Base-by-base conservation (phyloP, 1,140 invertebrate species). In the Triops cancriformis region DNA sequence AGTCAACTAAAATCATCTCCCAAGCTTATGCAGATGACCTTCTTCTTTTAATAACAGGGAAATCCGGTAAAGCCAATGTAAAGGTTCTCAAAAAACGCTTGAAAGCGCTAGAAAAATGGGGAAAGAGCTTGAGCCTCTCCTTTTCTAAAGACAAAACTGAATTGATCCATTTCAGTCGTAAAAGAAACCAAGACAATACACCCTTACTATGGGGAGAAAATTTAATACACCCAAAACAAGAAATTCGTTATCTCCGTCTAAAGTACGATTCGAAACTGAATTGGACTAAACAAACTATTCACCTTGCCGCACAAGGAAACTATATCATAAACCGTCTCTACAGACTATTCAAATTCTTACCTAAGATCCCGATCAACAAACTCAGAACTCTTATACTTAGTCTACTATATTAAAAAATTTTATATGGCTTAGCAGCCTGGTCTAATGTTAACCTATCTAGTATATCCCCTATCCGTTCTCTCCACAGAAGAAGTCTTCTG, bases 1-100 rank as follows among this genome's bases (percentile, higher is more conserved):
- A 75, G 28, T 41, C 23, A 75, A 75, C n/a, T 11, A 75, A 42
- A 75, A 37, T 28, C n/a, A 23, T 23, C 28, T 41, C 42, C 31
- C 74, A 28, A 42, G 74, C 74, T 27, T 75, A 41, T 75, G 74
- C 74, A 26, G 74, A 75, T 42, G 74, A 75, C 42, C n/a, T 75
- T 1, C 28, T 42, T 41, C 31, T 75, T 41, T 75, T 75, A 75
- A 42, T 42, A 6, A 12, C 9, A 37, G 42, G 6, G 11, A 75
- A 37, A 75, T 31, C 26, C 12, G 74, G 7, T 12, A 28, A 42
- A 75, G n/a, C 26, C 28, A 75, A 75, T 42, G 42, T 75, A 26
- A 75, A 41, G n/a, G 23, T 41, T 23, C 31, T 75, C n/a, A 28
- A 41, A 75, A 75, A 75, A 7, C 31, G 28, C 23, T 42, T 75